A percentile compares a stretch with the other conserved stretches of the same genome.
Evolutionary conservation across 2,888 invertebrate genomes (phyloP).

Genomic region (Stenodema calcarata): DNA sequence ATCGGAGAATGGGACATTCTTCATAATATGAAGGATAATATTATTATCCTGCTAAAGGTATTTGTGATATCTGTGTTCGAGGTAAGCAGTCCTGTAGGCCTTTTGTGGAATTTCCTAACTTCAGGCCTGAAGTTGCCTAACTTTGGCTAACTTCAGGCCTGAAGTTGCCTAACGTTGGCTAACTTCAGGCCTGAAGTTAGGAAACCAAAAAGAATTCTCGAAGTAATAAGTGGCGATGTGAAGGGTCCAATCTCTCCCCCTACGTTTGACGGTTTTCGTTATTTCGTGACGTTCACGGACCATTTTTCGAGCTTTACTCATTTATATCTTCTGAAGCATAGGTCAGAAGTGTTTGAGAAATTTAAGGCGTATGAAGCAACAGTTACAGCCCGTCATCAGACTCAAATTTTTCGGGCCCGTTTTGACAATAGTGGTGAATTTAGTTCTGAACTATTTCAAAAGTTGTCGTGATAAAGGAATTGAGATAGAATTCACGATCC

Average conservation of each 20-base stretch:
- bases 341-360: background rate
- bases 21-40: no score
- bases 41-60: background rate
- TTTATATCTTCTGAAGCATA: background rate
- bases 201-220: background rate
- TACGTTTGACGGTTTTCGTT: background rate
- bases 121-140: no score
- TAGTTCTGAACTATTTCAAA: background rate
- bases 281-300: background rate
- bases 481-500: background rate
- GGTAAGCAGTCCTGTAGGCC: background rate
- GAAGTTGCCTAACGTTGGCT: no score
- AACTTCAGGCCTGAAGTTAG: background rate
- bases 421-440: conserved; percentile 9
- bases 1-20: conserved; percentile 7
- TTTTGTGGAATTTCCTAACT: background rate
- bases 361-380: background rate
- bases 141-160: no score
- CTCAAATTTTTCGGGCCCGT: background rate
- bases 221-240: background rate
- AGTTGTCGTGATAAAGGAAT: background rate
- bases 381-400: background rate
- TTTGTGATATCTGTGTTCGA: background rate
- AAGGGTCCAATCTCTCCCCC: background rate
- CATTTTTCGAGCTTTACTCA: background rate